A percentile compares a stretch with the other conserved stretches of the same genome.
Evolutionary conservation across 2,888 invertebrate species (phyloP).

Genomic region (Calliscelio sp.): DNA sequence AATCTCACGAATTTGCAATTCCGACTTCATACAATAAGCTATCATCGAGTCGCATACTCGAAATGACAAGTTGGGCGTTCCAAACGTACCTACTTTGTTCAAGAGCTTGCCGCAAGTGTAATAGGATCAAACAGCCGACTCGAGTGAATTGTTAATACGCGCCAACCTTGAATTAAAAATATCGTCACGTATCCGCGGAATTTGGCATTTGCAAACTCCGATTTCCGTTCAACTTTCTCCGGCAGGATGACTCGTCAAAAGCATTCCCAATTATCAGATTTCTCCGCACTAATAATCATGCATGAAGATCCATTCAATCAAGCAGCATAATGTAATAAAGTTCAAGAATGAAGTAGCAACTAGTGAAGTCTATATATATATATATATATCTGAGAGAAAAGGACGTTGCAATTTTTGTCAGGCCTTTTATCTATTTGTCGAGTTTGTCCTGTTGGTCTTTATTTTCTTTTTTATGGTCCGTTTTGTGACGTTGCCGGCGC

Average conservation of each 20-base stretch:
- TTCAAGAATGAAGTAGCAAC: too few relatives aligned
- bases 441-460: conserved; percentile 44
- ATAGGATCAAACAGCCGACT: conserved; percentile 54
- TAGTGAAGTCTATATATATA: too few relatives aligned
- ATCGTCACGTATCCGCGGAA: conserved; percentile 40
- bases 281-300: neutral
- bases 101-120: conserved; percentile 50
- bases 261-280: conserved; percentile 68
- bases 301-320: too few relatives aligned
- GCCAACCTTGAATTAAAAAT: conserved; percentile 39
- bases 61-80: conserved; percentile 56
- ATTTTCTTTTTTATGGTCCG: conserved; percentile 24
- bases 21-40: conserved; percentile 39
- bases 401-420: conserved; percentile 27
- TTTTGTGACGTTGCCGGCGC: conserved; percentile 60
- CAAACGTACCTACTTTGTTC: conserved; percentile 56
- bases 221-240: neutral
- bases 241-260: neutral
- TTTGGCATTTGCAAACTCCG: conserved; percentile 27
- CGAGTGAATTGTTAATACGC: conserved; percentile 53
- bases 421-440: conserved; percentile 2
- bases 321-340: too few relatives aligned
- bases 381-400: too few relatives aligned
- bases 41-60: conserved; percentile 50
- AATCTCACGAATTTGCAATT: conserved; percentile 43